Evolutionary conservation across 2,797 vertebrate genomes (phyloP).

Genomic region (Chiroxiphia lanceolata): DNA sequence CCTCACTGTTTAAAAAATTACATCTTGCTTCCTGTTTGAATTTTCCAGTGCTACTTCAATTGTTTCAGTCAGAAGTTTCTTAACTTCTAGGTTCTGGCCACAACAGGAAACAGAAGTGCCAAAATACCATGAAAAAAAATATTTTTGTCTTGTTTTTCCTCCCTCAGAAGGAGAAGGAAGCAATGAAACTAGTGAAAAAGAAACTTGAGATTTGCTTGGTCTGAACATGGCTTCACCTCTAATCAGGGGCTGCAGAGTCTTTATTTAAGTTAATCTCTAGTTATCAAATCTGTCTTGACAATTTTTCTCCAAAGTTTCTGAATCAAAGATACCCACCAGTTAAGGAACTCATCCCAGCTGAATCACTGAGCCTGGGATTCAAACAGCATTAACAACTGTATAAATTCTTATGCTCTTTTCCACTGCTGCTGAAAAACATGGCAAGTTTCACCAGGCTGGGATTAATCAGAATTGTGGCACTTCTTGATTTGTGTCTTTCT

Average conservation of each 20-base stretch:
- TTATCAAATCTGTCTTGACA: neutral
- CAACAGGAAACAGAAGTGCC: slow-evolving; percentile 61
- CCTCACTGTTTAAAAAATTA: slow-evolving; percentile 7
- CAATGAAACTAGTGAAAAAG: slow-evolving; percentile 9
- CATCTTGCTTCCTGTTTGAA: slow-evolving; percentile 49
- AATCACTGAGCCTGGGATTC: neutral
- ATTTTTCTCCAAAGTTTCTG: neutral
- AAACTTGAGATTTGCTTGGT: neutral
- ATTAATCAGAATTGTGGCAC: neutral
- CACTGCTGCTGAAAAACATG: neutral
- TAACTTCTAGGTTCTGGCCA: slow-evolving; percentile 38
- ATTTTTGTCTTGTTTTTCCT: slow-evolving; percentile 30
- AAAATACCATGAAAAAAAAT: slow-evolving; percentile 44
- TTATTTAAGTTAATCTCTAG: neutral
- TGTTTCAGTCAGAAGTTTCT: slow-evolving; percentile 47
- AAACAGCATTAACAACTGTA: neutral
- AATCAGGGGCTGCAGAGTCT: neutral
- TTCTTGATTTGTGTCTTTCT: neutral
- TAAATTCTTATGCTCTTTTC: neutral
- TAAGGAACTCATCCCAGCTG: neutral
- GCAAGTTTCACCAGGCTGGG: neutral
- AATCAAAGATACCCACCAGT: neutral
- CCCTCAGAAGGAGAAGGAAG: slow-evolving; percentile 22
- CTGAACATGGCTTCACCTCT: neutral
- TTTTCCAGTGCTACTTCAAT: slow-evolving; percentile 36